phyloP scores from a whole-genome alignment of 2,888 invertebrate genomes.

The Byasa hedistus region DNA sequence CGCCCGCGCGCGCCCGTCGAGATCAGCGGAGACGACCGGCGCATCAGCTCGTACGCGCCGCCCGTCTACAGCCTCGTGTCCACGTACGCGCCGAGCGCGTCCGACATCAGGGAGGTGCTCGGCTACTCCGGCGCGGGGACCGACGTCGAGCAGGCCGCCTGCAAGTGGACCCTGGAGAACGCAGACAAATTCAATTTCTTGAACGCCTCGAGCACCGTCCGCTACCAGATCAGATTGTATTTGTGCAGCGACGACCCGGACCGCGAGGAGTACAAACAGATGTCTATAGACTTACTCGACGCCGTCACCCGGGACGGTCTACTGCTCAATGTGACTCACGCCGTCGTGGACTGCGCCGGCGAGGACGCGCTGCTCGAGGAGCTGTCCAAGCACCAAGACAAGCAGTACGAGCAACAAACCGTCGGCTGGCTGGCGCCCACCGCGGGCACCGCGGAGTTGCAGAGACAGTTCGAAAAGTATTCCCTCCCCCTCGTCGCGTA shows the following conservation, averaged over 20 bases:
- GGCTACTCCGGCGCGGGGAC: not conserved
- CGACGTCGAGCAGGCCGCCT: constrained; percentile 35
- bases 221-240: constrained; percentile 20
- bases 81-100: not conserved
- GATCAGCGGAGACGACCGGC: constrained; percentile 9
- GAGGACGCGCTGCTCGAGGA: not conserved
- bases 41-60: constrained; percentile 28
- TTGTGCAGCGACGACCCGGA: constrained; percentile 36
- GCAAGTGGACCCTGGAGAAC: constrained; percentile 31
- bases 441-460: constrained; percentile 12
- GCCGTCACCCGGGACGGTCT: not conserved
- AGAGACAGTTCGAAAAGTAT: not conserved
- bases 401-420: not conserved
- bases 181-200: not conserved
- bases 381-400: constrained; percentile 1
- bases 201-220: not conserved
- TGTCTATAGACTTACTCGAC: not conserved
- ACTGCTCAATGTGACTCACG: not conserved
- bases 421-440: constrained; percentile 23
- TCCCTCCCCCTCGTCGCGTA: constrained; percentile 31
- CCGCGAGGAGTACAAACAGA: constrained; percentile 13
- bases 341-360: constrained; percentile 1
- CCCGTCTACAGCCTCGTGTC: constrained; percentile 1
- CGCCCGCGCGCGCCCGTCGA: not conserved
- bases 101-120: constrained; percentile 23